Percentiles rank a stretch among this genome's conserved stretches.
Evolutionary conservation across 2,113 vertebrate genomes (phyloP).

Genomic region (Actenoides hombroni): DNA sequence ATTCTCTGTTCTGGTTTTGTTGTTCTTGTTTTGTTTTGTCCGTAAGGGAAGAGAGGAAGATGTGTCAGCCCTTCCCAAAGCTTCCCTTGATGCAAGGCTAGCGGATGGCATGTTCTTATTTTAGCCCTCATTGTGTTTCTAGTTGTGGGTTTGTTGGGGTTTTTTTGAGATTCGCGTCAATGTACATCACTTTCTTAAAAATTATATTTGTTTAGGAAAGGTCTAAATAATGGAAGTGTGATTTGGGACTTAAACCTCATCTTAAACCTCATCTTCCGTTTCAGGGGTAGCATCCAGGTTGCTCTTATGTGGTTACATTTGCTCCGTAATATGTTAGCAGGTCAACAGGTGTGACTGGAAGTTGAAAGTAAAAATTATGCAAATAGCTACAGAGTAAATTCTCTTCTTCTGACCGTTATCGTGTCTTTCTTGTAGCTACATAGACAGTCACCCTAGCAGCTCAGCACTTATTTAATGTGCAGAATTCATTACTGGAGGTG

Average conservation of each 20-base stretch:
- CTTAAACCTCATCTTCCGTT: not conserved
- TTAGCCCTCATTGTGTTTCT: not conserved
- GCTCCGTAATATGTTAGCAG: not conserved
- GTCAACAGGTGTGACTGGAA: not conserved
- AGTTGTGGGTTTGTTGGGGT: not conserved
- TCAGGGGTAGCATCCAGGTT: not conserved
- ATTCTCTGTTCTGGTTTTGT: not conserved
- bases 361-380: not conserved
- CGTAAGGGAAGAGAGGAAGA: not conserved
- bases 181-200: accelerated
- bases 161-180: not conserved
- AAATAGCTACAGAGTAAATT: not conserved
- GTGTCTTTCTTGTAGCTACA: not conserved
- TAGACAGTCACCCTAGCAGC: not conserved
- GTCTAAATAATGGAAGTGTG: accelerated
- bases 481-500: not conserved
- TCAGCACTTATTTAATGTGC: not conserved
- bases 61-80: not conserved
- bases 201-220: not conserved
- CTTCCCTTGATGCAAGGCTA: not conserved
- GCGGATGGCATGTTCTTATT: not conserved
- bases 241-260: not conserved
- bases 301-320: not conserved
- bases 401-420: not conserved
- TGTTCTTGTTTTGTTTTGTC: not conserved